Evolutionary conservation across 37 sponge, comb jelly and placozoan genomes (phyloP), one percentile per base, ranked within the genome.

Genomic region (Ephydatia muelleri): DNA sequence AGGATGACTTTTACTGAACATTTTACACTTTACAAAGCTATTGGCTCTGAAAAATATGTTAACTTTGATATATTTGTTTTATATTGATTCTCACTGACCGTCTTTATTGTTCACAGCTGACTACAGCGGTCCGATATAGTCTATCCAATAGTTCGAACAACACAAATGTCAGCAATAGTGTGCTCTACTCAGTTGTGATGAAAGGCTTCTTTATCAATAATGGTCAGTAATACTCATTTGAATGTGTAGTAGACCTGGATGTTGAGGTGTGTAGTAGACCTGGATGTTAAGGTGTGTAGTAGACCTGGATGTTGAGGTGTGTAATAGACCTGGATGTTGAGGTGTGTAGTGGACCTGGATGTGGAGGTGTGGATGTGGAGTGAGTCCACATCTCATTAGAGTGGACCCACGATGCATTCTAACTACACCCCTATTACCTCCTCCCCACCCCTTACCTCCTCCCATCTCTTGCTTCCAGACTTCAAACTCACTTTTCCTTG

Each of bases 401-500:
- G 21, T 22, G 14, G 66, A 65, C 21, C 21, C 14, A 22, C 14
- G 66, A 22, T 65, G 21, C 21, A 21, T 65, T 14, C 14, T 68
- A 30, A 68, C 29, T 11, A 29, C 29, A 5, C 70, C 70, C 29
- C 70, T 11, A 30, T 32, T 19, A 0, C 72, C 72, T 9, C 72
- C 14, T 13, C 72, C 72, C 16, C 72, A 4, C 14, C 72, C 72
- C 29, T 65, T 21, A 14, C 66, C 66, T 21, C 21, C 66, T 65
- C 66, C 66, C 66, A 22, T 21, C 21, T 21, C 66, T 65, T 71
- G 31, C 37, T 32, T 37, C 4, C 37, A 73, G 74, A 73, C 74
- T 32, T 73, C 74, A 33, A 73, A 23, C 33, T 73, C 0, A 32
- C 74, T 22, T 73, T 73, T 27, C 74, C 74, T 73, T 73, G 74